Evolutionary conservation across 2,113 vertebrate genomes (phyloP).

Genomic region (Trichomycterus rosablanca): DNA sequence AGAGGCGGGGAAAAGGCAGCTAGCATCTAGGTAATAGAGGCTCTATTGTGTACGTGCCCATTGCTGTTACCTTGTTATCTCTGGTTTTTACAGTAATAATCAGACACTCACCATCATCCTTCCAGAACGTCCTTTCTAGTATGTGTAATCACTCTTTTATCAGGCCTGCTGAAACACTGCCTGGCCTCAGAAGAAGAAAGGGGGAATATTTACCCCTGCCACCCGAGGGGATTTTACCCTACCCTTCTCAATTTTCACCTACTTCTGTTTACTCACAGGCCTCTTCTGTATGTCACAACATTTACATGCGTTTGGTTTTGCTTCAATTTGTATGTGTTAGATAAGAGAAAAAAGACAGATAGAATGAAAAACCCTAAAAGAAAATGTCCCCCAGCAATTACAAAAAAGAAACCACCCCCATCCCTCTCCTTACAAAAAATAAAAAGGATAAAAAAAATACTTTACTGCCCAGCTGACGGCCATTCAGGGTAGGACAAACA

Average conservation of each 20-base stretch:
- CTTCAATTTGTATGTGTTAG: slow-evolving; percentile 74
- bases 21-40: slow-evolving; percentile 42
- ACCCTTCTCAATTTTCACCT: slow-evolving; percentile 70
- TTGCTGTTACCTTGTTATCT: slow-evolving; percentile 47
- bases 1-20: slow-evolving; percentile 34
- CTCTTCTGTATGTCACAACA: slow-evolving; percentile 66
- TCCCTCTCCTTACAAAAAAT: neutral
- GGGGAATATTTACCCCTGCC: slow-evolving; percentile 45
- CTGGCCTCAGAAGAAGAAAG: slow-evolving; percentile 19
- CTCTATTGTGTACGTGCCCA: slow-evolving; percentile 36
- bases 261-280: slow-evolving; percentile 59
- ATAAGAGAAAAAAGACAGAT: slow-evolving; percentile 57
- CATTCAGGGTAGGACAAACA: slow-evolving; percentile 54
- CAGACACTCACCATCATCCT: slow-evolving; percentile 34
- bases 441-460: slow-evolving; percentile 4
- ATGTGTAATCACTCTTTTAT: slow-evolving; percentile 34
- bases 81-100: slow-evolving; percentile 43
- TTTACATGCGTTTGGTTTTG: slow-evolving; percentile 68
- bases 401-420: neutral
- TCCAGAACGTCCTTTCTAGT: slow-evolving; percentile 15
- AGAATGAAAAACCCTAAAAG: slow-evolving; percentile 42
- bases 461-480: slow-evolving; percentile 46
- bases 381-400: slow-evolving; percentile 34
- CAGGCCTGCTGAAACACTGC: slow-evolving; percentile 19
- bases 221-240: slow-evolving; percentile 57